These are phyloP conservation scores for Perithous albicinctus DNA, from an alignment of 2,888 invertebrate genomes.

Conservation along the genomic window DNA sequence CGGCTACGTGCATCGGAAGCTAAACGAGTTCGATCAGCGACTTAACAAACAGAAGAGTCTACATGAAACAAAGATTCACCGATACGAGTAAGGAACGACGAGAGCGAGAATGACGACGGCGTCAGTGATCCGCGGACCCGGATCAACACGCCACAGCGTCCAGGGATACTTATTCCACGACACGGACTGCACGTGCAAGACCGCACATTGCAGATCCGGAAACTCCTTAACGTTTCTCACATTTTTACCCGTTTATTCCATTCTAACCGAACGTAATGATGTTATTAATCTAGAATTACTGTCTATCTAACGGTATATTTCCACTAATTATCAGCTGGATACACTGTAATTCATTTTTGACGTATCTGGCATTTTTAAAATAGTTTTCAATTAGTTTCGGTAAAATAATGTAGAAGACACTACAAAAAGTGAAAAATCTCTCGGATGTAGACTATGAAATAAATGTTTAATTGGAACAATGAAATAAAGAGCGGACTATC, in stretches of 20 bases:
- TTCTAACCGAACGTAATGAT: background rate
- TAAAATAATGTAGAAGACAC: too few relatives aligned
- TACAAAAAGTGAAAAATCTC: too few relatives aligned
- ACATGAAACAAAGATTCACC: slow-evolving; percentile 43
- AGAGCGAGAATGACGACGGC: slow-evolving; percentile 60
- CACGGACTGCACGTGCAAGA: slow-evolving; percentile 58
- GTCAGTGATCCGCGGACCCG: slow-evolving; percentile 59
- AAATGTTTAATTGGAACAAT: too few relatives aligned
- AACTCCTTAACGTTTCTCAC: slow-evolving; percentile 45
- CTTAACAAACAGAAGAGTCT: slow-evolving; percentile 11
- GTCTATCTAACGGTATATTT: background rate
- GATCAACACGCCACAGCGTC: slow-evolving; percentile 49
- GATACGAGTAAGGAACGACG: slow-evolving; percentile 55
- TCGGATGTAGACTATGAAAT: too few relatives aligned
- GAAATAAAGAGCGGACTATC: too few relatives aligned
- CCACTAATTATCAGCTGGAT: background rate
- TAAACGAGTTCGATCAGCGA: slow-evolving; percentile 53
- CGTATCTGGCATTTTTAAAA: background rate
- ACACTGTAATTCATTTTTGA: background rate
- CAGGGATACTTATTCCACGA: slow-evolving; percentile 39
- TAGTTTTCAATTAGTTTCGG: background rate
- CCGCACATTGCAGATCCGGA: slow-evolving; percentile 46
- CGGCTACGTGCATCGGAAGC: slow-evolving; percentile 60
- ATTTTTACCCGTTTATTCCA: slow-evolving; percentile 35
- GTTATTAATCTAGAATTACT: background rate